Conservation (phyloP, 2,888 invertebrate species). For the Melitaea athalia region DNA sequence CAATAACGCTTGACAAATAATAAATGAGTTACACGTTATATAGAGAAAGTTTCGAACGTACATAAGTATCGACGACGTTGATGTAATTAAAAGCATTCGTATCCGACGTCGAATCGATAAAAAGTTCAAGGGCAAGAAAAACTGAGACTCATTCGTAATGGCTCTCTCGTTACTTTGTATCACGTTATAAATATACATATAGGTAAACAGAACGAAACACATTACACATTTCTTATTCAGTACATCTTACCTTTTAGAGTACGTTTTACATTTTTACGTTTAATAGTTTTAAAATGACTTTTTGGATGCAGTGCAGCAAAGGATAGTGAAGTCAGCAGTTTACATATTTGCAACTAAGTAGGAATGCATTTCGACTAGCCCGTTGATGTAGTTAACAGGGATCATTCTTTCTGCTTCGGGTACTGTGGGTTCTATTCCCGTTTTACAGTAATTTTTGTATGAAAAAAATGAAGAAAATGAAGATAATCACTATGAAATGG, state of each 20-base stretch:
- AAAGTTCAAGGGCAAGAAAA: slow-evolving; percentile 26
- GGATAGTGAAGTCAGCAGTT: too few species aligned
- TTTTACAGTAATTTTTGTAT: too few species aligned
- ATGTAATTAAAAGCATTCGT: slow-evolving; percentile 27
- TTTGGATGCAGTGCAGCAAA: too few species aligned
- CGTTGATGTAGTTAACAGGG: too few species aligned
- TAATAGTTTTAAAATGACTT: too few species aligned
- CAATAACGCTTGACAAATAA: neutral
- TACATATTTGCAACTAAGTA: too few species aligned
- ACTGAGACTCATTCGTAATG: slow-evolving; percentile 13
- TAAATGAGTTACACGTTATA: slow-evolving; percentile 2
- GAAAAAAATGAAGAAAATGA: too few species aligned
- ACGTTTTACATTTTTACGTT: too few species aligned
- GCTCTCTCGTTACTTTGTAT: slow-evolving; percentile 2
- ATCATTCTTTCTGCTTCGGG: too few species aligned
- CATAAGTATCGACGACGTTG: slow-evolving; percentile 16
- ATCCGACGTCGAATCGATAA: slow-evolving; percentile 24
- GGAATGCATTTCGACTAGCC: too few species aligned
- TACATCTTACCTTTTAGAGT: neutral
- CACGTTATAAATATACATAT: neutral
- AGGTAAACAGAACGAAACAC: neutral
- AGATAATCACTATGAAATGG: too few species aligned
- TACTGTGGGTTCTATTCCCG: too few species aligned
- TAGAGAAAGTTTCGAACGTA: slow-evolving; percentile 13
- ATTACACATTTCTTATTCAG: neutral